These are phyloP conservation scores for Capreolus pygargus DNA, from an alignment of 2,113 vertebrate species.

Conservation along the genomic window DNA sequence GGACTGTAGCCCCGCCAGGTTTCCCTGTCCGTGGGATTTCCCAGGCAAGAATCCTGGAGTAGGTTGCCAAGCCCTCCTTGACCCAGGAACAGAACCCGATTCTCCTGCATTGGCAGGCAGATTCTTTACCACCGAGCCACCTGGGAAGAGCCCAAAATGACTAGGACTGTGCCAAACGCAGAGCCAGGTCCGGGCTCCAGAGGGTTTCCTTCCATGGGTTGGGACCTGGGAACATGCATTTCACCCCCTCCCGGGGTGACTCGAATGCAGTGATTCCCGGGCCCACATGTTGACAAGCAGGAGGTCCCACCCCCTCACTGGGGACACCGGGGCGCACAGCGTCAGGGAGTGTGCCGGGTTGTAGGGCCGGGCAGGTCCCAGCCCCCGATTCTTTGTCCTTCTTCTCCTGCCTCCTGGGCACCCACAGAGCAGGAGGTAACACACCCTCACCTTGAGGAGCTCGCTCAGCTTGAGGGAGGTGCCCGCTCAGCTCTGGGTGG, in stretches of 20 bases:
- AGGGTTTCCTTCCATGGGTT: rapidly evolving
- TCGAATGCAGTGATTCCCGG: not conserved
- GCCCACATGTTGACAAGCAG: not conserved
- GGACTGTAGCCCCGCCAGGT: not conserved
- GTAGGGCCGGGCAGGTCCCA: rapidly evolving
- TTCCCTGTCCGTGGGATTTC: not conserved
- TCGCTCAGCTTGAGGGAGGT: not conserved
- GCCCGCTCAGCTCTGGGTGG: not conserved
- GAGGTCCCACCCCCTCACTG: not conserved
- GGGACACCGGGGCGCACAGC: not conserved
- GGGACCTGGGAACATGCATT: not conserved
- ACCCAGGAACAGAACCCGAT: not conserved
- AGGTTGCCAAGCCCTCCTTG: not conserved
- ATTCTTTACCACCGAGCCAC: not conserved
- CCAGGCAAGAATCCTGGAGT: not conserved
- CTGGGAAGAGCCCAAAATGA: not conserved
- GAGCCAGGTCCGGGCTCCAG: not conserved
- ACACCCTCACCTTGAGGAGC: not conserved
- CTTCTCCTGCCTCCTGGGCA: not conserved
- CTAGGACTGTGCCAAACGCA: not conserved
- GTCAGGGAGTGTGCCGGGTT: rapidly evolving
- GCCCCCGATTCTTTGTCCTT: not conserved
- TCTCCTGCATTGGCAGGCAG: not conserved
- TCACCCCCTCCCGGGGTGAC: not conserved
- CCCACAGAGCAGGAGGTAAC: rapidly evolving